These are phyloP conservation scores for Brienomyrus longianalis DNA, from an alignment of 2,113 vertebrate species.

Conservation along the genomic window DNA sequence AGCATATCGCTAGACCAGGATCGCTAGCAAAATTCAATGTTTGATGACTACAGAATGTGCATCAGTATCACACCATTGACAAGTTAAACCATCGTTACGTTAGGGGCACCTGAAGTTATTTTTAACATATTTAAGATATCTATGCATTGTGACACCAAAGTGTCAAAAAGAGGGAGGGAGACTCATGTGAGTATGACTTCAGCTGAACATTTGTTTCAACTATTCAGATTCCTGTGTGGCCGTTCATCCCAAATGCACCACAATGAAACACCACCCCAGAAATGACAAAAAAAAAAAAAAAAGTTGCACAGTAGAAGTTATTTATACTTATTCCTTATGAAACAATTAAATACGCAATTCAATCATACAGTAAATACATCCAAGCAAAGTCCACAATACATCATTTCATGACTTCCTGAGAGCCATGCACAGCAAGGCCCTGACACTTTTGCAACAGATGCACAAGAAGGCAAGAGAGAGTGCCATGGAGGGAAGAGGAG, in stretches of 20 bases:
- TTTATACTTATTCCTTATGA: background rate
- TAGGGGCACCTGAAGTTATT: background rate
- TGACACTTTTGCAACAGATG: conserved; percentile 33
- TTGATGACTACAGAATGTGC: background rate
- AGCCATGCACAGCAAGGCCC: conserved; percentile 58
- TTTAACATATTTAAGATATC: background rate
- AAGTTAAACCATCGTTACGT: background rate
- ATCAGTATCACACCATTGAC: background rate
- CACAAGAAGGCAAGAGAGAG: conserved; percentile 11
- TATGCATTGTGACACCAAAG: background rate
- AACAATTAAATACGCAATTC: conserved; percentile 34
- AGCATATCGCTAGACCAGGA: background rate
- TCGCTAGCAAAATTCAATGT: background rate
- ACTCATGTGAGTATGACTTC: background rate
- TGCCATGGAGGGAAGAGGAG: conserved; percentile 10
- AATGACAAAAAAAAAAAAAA: background rate
- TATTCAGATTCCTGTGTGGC: background rate
- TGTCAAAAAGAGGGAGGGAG: background rate
- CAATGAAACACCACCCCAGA: background rate
- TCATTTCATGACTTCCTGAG: conserved; percentile 28
- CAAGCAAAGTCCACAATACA: conserved; percentile 55
- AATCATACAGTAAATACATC: conserved; percentile 23
- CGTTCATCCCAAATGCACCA: background rate
- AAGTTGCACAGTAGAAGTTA: background rate
- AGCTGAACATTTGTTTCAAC: background rate